Base-by-base conservation (phyloP, 2,797 vertebrate genomes). In the Scomberomorus guttatus region DNA sequence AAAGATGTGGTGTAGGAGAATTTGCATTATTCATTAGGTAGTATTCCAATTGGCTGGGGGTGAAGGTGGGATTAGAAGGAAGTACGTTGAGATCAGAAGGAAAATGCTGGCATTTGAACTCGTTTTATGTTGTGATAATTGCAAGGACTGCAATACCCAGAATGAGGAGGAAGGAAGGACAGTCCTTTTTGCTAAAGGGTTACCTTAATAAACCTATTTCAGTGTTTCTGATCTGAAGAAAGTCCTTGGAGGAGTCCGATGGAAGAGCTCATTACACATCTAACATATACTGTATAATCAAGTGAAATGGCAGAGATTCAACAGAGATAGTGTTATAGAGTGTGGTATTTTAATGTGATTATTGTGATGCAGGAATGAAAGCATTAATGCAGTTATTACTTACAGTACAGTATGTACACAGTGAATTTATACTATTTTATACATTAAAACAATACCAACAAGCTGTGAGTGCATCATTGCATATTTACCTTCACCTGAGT, bases 401-500 rank as follows among this genome's bases (percentile, higher is more conserved):
- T 42, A 13, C 39, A 42, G 37, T 54, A 10, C 75, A 63, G 69
- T 8, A 29, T 87, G 68, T 55, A 71, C 27, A 79, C 65, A 54
- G n/a, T 78, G 34, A 67, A 15, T 62, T 77, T 14, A 6, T 32
- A 69, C 68, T 44, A 13, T 69, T 71, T 56, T 79, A n/a, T n/a
- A 89, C 84, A 82, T 83, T 74, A 77, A 82, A 84, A 86, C 57
- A 60, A 56, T 62, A 29, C 25, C 52, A 80, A 75, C 78, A 78
- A 77, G 72, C 75, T 18, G 42, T 51, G 58, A 29, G 15, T 32
- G 61, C 72, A 29, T 37, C 15, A 5, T 61, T 72, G 70, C 86
- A 82, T 90, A 68, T 94, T 90, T 89, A 90, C 92, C 85, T 88
- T 87, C 14, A 39, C 57, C 17, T 57, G 77, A 83, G 82, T 90